A percentile compares a stretch with the other conserved stretches of the same genome.
Conservation (phyloP, 30 jellyfish, hydroid and myxozoan species). For the Hydractinia symbiolongicarpus region DNA sequence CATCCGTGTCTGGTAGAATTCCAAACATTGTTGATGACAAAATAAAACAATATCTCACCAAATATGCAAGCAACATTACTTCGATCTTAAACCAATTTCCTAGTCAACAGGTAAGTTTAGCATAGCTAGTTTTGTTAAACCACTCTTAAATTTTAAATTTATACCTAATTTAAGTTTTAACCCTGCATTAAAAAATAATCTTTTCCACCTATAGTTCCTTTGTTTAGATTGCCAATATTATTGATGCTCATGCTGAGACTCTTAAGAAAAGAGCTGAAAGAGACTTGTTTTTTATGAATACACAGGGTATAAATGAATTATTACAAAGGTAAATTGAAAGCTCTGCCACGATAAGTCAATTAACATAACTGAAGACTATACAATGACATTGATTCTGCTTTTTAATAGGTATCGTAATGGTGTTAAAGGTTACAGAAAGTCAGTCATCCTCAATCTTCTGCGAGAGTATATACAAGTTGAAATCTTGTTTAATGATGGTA, state of each 20-base stretch:
- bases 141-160: neutral
- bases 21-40: conserved; percentile 72
- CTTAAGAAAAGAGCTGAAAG: conserved; percentile 70
- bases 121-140: neutral
- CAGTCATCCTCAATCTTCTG: conserved; percentile 61
- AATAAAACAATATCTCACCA: conserved; percentile 46
- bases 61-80: conserved; percentile 85
- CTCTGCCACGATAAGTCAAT: too few relatives aligned
- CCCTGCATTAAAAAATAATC: too few relatives aligned
- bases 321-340: conserved; percentile 54
- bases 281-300: conserved; percentile 66
- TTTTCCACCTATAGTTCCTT: too few relatives aligned
- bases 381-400: neutral
- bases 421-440: conserved; percentile 70
- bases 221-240: conserved; percentile 63
- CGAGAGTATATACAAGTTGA: conserved; percentile 77
- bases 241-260: conserved; percentile 80
- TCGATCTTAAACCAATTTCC: conserved; percentile 87
- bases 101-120: conserved; percentile 76
- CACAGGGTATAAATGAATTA: conserved; percentile 80
- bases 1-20: conserved; percentile 84
- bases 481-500: conserved; percentile 80
- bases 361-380: too few relatives aligned
- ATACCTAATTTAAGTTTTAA: too few relatives aligned
- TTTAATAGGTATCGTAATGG: conserved; percentile 77